Conservation (phyloP, 2,888 invertebrate genomes). For the Hemaris fuciformis region DNA sequence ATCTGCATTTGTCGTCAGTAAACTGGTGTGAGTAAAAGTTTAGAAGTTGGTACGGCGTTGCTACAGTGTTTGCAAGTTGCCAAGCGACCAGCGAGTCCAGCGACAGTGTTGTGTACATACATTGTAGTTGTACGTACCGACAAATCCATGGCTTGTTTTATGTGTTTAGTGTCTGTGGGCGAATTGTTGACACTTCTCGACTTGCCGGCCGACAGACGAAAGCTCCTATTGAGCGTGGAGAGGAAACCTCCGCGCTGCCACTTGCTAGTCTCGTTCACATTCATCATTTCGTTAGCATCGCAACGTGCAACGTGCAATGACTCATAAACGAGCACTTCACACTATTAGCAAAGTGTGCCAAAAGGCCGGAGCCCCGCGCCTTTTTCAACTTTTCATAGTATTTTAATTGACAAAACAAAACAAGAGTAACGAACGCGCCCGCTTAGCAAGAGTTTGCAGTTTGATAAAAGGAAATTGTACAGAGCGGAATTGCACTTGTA, state of each 20-base stretch:
- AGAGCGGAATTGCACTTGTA: constrained; percentile 33
- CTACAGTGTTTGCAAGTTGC: neutral
- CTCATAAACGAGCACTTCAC: constrained; percentile 59
- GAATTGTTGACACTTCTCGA: constrained; percentile 53
- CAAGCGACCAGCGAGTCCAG: no score
- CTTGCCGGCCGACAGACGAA: constrained; percentile 64
- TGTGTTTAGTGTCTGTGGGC: constrained; percentile 52
- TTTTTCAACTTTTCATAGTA: constrained; percentile 35
- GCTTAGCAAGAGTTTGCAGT: constrained; percentile 31
- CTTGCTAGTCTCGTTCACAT: constrained; percentile 68
- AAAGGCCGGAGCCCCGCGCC: constrained; percentile 53
- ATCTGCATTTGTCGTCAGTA: no score
- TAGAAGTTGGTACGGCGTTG: neutral
- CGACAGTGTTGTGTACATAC: neutral
- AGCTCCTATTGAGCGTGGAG: constrained; percentile 72
- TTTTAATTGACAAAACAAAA: constrained; percentile 33
- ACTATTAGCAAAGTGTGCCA: constrained; percentile 56
- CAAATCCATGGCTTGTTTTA: constrained; percentile 53
- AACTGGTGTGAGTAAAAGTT: no score
- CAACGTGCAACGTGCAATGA: constrained; percentile 51
- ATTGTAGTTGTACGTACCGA: constrained; percentile 44
- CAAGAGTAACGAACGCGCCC: constrained; percentile 30
- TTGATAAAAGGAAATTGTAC: constrained; percentile 26
- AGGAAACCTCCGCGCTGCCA: constrained; percentile 75
- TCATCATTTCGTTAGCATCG: constrained; percentile 73